Evolutionary conservation across 2,888 invertebrate species (phyloP), one percentile per base, ranked within the genome.

Genomic region (Eretmocerus hayati): DNA sequence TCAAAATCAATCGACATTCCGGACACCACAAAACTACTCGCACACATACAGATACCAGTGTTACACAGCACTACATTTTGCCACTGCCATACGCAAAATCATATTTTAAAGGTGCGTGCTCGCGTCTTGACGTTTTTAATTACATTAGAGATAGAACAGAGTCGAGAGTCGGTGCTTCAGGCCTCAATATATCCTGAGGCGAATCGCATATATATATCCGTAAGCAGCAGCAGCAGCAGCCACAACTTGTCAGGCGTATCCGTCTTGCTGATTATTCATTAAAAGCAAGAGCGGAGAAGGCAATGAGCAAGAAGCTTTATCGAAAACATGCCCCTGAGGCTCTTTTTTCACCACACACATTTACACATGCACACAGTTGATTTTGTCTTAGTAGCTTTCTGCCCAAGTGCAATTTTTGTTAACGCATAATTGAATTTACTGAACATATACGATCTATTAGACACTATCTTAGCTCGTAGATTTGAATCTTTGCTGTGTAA

Each of bases 381-480:
- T 8, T 13, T 32, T 22, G 20, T n/a, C n/a, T n/a, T 43, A 23
- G 21, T n/a, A 19, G 22, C n/a, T 33, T 11, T 42, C 41, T 32
- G n/a, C 31, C 42, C 15, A 6, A 20, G 19, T 38, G 46, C 49
- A 48, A 64, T 65, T 64, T 65, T 64, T 63, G 60, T 61, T 64
- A 64, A 66, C 64, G 60, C 58, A 58, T 64, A 66, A 66, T 65
- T 64, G 64, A 66, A 66, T 64, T 63, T 64, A 64, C 61, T 59
- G 55, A 61, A 58, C 32, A 37, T 60, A 59, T 6, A 37, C 48
- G 48, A 59, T 64, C 63, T 64, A 62, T 61, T 60, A 63, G 63
- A 65, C 64, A 57, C 56, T 63, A 63, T 62, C 59, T 59, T 56
- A n/a, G n/a, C n/a, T n/a, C n/a, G n/a, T n/a, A n/a, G n/a, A n/a